Conservation (phyloP, 2,888 invertebrate species). For the Strigamia maritima region DNA sequence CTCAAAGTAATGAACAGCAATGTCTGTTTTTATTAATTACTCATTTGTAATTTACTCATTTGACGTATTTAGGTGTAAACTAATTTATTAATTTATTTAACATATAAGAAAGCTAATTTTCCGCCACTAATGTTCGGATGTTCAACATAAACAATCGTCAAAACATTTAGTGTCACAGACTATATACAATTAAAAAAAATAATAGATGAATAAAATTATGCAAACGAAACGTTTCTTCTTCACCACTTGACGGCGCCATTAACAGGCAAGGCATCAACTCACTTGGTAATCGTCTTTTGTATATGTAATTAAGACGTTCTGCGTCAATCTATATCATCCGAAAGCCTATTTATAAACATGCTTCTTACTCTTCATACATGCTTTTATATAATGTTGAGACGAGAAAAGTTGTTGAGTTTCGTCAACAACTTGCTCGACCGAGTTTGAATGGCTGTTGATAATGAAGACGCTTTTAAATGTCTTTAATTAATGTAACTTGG, state of each 20-base stretch:
- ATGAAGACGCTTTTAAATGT: slow-evolving; percentile 34
- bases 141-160: slow-evolving; percentile 4
- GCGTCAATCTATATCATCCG: slow-evolving; percentile 30
- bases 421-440: slow-evolving; percentile 34
- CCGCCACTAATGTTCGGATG: neutral
- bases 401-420: slow-evolving; percentile 25
- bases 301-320: slow-evolving; percentile 22
- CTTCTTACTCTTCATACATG: slow-evolving; percentile 21
- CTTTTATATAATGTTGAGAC: slow-evolving; percentile 28
- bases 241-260: slow-evolving; percentile 22
- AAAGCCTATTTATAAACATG: slow-evolving; percentile 13
- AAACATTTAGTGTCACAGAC: slow-evolving; percentile 15
- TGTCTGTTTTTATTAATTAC: too few species aligned
- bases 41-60: too few species aligned
- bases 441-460: slow-evolving; percentile 34
- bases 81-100: neutral
- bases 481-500: slow-evolving; percentile 34
- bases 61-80: too few species aligned
- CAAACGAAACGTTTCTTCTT: slow-evolving; percentile 3
- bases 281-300: slow-evolving; percentile 27
- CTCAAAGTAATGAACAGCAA: too few species aligned
- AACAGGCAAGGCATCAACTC: slow-evolving; percentile 18
- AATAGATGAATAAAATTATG: slow-evolving; percentile 27
- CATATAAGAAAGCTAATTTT: neutral
- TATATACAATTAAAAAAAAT: neutral